These are phyloP conservation scores for Pseudochaenichthys georgianus DNA, from an alignment of 2,797 vertebrate genomes.

Conservation along the genomic window DNA sequence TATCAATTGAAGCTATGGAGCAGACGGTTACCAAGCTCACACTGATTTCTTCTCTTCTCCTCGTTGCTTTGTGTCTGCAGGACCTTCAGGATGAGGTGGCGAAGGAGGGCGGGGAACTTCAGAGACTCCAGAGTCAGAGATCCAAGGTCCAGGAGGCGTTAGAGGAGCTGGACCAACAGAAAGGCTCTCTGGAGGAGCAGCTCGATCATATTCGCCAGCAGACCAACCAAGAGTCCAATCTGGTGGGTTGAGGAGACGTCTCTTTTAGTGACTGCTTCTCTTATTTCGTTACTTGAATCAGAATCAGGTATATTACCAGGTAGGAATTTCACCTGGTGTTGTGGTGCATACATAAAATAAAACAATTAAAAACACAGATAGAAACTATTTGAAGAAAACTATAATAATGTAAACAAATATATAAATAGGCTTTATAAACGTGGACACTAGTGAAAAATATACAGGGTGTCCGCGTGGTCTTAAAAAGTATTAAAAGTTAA, in stretches of 20 bases:
- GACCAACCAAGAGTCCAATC: slow-evolving; percentile 91
- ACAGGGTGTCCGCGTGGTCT: no score
- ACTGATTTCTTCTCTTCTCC: neutral
- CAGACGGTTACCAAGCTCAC: no score
- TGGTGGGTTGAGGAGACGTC: slow-evolving; percentile 80
- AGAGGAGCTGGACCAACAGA: slow-evolving; percentile 94
- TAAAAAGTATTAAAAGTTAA: no score
- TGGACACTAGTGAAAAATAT: no score
- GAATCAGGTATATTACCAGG: no score
- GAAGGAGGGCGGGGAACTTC: slow-evolving; percentile 89
- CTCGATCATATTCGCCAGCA: slow-evolving; percentile 91
- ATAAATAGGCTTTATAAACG: no score
- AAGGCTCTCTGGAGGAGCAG: slow-evolving; percentile 92
- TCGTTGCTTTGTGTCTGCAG: slow-evolving; percentile 71
- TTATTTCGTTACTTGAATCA: neutral
- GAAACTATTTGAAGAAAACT: no score
- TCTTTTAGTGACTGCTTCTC: neutral
- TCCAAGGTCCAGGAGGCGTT: slow-evolving; percentile 94
- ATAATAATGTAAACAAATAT: no score
- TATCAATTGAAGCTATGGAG: no score
- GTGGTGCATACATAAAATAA: no score
- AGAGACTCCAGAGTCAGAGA: slow-evolving; percentile 91
- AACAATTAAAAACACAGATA: no score
- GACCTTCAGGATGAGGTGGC: slow-evolving; percentile 96
- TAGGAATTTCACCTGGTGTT: no score